These are phyloP conservation scores for Scaptodrosophila lebanonensis DNA, from an alignment of 1,140 invertebrate genomes.

Conservation along the genomic window DNA sequence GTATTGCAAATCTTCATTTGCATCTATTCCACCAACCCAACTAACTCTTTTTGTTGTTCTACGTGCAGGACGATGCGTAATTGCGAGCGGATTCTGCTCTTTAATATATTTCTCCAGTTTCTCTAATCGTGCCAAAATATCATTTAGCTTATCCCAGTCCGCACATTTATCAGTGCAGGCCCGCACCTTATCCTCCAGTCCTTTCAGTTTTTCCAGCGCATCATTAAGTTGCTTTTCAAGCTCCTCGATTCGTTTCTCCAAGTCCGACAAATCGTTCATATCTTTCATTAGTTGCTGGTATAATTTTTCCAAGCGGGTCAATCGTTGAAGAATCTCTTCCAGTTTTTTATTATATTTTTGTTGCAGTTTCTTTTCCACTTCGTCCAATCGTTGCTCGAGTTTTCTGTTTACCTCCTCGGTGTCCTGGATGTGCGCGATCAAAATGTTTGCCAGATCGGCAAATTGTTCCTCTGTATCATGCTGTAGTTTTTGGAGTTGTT, in stretches of 20 bases:
- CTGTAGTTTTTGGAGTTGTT: background rate
- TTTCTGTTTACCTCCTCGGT: background rate
- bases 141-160: constrained; percentile 15
- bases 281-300: constrained; percentile 1
- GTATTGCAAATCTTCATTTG: too few relatives aligned
- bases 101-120: constrained; percentile 26
- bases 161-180: constrained; percentile 6
- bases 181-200: background rate
- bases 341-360: background rate
- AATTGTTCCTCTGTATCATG: background rate
- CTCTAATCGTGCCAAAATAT: constrained; percentile 31
- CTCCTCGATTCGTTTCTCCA: background rate
- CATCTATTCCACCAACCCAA: too few relatives aligned
- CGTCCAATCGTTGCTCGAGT: background rate
- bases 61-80: too few relatives aligned
- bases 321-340: background rate
- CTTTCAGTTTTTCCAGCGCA: background rate
- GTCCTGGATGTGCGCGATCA: background rate
- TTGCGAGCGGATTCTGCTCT: too few relatives aligned
- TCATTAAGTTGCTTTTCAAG: constrained; percentile 14
- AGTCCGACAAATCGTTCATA: background rate
- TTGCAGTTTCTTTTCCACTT: background rate
- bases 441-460: background rate
- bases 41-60: too few relatives aligned
- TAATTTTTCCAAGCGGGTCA: constrained; percentile 1